phyloP scores from a whole-genome alignment of 1,140 invertebrate species.

The Drosophila truncata region DNA sequence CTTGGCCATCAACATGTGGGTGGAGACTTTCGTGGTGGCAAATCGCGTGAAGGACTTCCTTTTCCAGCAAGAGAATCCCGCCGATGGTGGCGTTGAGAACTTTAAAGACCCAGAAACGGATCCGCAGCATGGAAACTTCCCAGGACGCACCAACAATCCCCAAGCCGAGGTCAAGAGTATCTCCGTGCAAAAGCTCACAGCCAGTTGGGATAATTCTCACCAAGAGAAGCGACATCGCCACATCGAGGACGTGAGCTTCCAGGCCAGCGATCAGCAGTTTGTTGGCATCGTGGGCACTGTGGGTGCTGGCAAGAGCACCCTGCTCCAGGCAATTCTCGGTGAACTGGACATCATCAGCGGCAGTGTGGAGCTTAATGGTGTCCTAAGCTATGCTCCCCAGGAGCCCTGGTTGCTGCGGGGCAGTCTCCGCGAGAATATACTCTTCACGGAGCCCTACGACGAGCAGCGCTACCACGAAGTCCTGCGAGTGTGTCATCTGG shows the following conservation, averaged over 20 bases:
- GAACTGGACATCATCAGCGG: constrained; percentile 90
- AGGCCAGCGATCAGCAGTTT: constrained; percentile 87
- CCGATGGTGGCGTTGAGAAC: constrained; percentile 69
- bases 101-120: constrained; percentile 62
- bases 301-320: constrained; percentile 92
- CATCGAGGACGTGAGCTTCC: constrained; percentile 86
- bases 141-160: constrained; percentile 71
- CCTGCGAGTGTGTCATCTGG: constrained; percentile 87
- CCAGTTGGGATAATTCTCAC: constrained; percentile 84
- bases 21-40: constrained; percentile 88
- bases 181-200: constrained; percentile 79
- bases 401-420: constrained; percentile 90
- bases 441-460: constrained; percentile 90
- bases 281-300: constrained; percentile 91
- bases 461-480: constrained; percentile 88
- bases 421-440: constrained; percentile 91
- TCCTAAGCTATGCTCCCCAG: constrained; percentile 92
- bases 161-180: constrained; percentile 86
- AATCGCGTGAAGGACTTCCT: constrained; percentile 89
- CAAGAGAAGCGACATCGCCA: constrained; percentile 76
- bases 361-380: constrained; percentile 88
- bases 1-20: constrained; percentile 87
- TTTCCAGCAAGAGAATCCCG: constrained; percentile 72
- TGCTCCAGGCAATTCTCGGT: constrained; percentile 90
- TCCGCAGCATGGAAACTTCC: constrained; percentile 65